A percentile compares a stretch with the other conserved stretches of the same genome.
These are phyloP conservation scores for Corbicula japonica DNA, from an alignment of 2,888 invertebrate species.

Conservation along the genomic window DNA sequence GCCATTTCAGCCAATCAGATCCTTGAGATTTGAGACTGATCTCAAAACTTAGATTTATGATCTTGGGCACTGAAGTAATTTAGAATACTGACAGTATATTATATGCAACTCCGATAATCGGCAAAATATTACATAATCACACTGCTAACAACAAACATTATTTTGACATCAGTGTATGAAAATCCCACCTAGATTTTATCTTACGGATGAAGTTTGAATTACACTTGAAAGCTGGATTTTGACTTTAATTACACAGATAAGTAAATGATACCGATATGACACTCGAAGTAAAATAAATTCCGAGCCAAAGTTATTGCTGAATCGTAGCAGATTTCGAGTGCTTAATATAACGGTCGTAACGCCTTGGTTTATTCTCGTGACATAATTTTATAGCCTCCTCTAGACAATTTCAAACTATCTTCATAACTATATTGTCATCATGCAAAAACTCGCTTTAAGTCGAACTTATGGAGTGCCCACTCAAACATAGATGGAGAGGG, in stretches of 20 bases:
- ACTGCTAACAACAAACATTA: not conserved
- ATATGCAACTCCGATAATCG: too few relatives aligned
- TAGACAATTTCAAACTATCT: constrained; percentile 21
- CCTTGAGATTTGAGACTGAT: too few relatives aligned
- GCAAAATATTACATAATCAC: constrained; percentile 13
- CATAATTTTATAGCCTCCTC: constrained; percentile 29
- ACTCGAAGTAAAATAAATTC: constrained; percentile 54
- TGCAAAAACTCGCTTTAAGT: too few relatives aligned
- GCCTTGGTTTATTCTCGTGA: constrained; percentile 20
- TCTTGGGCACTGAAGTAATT: too few relatives aligned
- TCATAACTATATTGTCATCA: too few relatives aligned
- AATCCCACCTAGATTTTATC: constrained; percentile 26
- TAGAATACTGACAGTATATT: too few relatives aligned
- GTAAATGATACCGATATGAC: constrained; percentile 42
- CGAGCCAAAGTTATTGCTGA: constrained; percentile 50
- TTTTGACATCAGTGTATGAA: constrained; percentile 25
- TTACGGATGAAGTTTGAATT: constrained; percentile 30
- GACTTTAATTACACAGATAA: constrained; percentile 61
- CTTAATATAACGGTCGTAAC: constrained; percentile 1
- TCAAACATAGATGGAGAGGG: too few relatives aligned
- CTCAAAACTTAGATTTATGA: too few relatives aligned
- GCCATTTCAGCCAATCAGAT: too few relatives aligned
- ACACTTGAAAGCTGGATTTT: constrained; percentile 42
- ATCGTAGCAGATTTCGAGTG: constrained; percentile 43
- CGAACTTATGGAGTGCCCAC: too few relatives aligned